Percentiles rank a stretch among this genome's conserved stretches.
These are phyloP conservation scores for Porites divaricata DNA, from an alignment of 92 coral and sea anemone species.

Conservation along the genomic window DNA sequence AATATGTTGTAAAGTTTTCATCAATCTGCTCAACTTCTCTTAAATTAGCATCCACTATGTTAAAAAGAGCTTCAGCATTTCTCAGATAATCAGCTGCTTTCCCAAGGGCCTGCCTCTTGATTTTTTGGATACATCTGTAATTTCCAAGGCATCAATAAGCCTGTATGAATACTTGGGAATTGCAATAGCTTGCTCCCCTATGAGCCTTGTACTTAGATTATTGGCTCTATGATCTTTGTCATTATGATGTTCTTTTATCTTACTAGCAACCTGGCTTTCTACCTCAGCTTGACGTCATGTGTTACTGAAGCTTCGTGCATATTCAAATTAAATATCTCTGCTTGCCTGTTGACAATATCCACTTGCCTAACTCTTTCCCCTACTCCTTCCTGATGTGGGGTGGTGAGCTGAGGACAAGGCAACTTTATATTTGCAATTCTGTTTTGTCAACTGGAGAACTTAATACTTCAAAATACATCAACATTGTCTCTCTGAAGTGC, in stretches of 20 bases:
- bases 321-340: constrained; percentile 36
- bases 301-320: constrained; percentile 20
- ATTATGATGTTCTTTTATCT: no score
- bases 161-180: constrained; percentile 43
- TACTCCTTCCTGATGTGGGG: constrained; percentile 3
- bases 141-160: constrained; percentile 54
- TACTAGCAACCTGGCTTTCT: background rate
- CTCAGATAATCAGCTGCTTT: constrained; percentile 54
- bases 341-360: background rate
- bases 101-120: constrained; percentile 57
- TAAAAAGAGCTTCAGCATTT: constrained; percentile 65
- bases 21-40: constrained; percentile 27
- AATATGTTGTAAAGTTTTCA: constrained; percentile 41
- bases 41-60: constrained; percentile 55
- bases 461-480: background rate
- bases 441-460: background rate
- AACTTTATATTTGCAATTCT: background rate
- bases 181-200: no score
- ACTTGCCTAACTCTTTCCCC: constrained; percentile 21
- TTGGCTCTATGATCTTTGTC: no score
- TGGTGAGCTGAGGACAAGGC: background rate
- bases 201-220: no score
- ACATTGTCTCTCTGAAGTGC: constrained; percentile 31
- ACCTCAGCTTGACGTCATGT: constrained; percentile 1
- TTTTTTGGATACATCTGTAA: constrained; percentile 36